Evolutionary conservation across 1,140 invertebrate species (phyloP).

Genomic region (Drosophila malerkotliana): DNA sequence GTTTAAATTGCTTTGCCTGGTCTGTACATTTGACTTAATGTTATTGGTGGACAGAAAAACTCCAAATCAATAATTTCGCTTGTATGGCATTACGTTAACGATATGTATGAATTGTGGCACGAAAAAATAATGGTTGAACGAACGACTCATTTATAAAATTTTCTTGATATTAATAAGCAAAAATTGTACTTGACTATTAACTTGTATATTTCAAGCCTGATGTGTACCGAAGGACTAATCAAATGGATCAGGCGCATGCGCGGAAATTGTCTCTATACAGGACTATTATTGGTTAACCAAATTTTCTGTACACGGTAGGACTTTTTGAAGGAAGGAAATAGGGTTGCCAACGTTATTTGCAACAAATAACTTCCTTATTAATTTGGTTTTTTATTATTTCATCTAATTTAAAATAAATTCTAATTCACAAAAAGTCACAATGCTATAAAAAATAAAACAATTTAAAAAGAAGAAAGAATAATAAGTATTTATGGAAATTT

Average conservation of each 20-base stretch:
- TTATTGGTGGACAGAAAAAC: conserved; percentile 46
- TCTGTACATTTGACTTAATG: conserved; percentile 58
- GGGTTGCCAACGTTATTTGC: conserved; percentile 57
- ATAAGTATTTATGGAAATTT: conserved; percentile 10
- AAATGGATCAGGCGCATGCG: conserved; percentile 68
- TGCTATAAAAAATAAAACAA: conserved; percentile 21
- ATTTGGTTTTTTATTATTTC: background rate
- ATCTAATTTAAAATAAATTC: background rate
- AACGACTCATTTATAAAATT: conserved; percentile 46
- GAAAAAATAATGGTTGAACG: conserved; percentile 45
- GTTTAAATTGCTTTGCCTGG: conserved; percentile 47
- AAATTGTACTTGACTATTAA: conserved; percentile 66
- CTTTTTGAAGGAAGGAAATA: conserved; percentile 47
- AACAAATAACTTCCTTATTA: conserved; percentile 19
- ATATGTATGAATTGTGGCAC: conserved; percentile 68
- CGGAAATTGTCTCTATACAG: conserved; percentile 78
- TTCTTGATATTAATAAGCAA: conserved; percentile 52
- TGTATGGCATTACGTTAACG: conserved; percentile 70
- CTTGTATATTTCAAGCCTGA: conserved; percentile 70
- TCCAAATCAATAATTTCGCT: conserved; percentile 63
- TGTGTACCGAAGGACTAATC: conserved; percentile 70
- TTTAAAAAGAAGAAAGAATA: conserved; percentile 20
- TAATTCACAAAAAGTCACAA: conserved; percentile 6
- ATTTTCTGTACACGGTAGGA: conserved; percentile 75
- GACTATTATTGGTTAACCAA: conserved; percentile 76